phyloP scores from a whole-genome alignment of 2,888 invertebrate species.

The Andrena praecox region DNA sequence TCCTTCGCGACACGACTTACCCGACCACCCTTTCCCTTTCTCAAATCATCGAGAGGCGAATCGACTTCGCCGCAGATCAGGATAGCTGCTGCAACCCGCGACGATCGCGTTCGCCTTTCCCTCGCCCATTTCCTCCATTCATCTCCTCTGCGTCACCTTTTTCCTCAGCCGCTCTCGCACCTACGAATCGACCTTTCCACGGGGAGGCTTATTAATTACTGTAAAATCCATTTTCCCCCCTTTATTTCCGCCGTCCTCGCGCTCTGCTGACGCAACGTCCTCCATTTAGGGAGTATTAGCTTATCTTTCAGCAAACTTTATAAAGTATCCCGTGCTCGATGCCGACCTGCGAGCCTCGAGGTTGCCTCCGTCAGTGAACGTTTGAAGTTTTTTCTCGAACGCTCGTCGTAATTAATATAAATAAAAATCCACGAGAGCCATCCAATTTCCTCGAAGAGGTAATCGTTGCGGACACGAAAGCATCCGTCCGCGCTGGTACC shows the following conservation, averaged over 20 bases:
- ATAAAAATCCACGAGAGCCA: not conserved
- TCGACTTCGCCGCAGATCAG: not conserved
- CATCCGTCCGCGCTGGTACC: not conserved
- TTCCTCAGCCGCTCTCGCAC: not conserved
- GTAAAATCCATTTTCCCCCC: slow-evolving; percentile 50
- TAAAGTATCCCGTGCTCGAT: too few relatives aligned
- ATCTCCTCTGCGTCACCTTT: slow-evolving; percentile 32
- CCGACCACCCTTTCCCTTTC: too few relatives aligned
- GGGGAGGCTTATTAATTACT: slow-evolving; percentile 45
- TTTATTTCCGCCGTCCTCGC: slow-evolving; percentile 13
- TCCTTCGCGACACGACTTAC: not conserved
- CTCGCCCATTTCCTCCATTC: slow-evolving; percentile 26
- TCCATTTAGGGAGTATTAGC: slow-evolving; percentile 1
- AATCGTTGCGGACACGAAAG: not conserved
- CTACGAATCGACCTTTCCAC: slow-evolving; percentile 7
- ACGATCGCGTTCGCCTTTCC: slow-evolving; percentile 4
- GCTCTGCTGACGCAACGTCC: not conserved
- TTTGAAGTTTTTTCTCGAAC: not conserved
- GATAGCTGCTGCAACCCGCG: not conserved
- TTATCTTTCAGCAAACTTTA: too few relatives aligned
- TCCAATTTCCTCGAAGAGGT: slow-evolving; percentile 1
- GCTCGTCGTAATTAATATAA: not conserved
- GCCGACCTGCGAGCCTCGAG: too few relatives aligned
- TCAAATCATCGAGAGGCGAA: not conserved
- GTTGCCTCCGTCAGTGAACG: too few relatives aligned